Base-by-base conservation (phyloP, 2,797 vertebrate species). In the Neoniphon sammara region DNA sequence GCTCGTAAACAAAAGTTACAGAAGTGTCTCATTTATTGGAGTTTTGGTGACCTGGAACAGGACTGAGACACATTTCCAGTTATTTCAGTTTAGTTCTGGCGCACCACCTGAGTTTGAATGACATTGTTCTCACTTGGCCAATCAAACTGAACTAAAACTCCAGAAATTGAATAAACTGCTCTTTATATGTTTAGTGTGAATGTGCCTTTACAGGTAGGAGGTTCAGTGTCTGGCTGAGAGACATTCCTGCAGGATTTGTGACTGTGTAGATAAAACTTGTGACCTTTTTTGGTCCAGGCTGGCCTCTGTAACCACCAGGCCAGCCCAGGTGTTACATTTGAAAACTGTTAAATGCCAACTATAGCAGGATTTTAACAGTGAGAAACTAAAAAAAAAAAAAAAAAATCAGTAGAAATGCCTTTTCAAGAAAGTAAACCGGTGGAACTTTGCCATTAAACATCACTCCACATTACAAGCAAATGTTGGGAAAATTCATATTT, bases 101-200 rank as follows among this genome's bases (percentile, higher is more conserved):
- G 34, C 7, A 7, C 8, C 34, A 36, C 4, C 34, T 7, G 34
- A 36, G 34, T 39, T 8, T 10, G 0, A 39, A 39, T 31, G 6
- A 6, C 30, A n/a, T n/a, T 34, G 31, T 34, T 39, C 36, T 39
- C 36, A 39, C 8, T 7, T 39, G 36, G 9, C 36, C 36, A 39
- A 39, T 7, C 36, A 10, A 39, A 39, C 36, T 39, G 36, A 39
- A 39, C 9, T 39, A 11, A 11, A 56, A 57, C 4, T 46, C 44
- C 39, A 42, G 11, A 42, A 2, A 2, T 2, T 14, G 12, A 42
- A 42, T 15, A 42, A 42, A 14, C 11, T 11, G 3, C 39, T 42
- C 39, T 9, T 8, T 9, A 39, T 10, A 2, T 39, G 7, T 10
- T 1, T 25, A 63, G 21, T 72, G 82, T 72, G 82, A 83, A 52